Evolutionary conservation across 2,113 vertebrate genomes (phyloP).

Genomic region (Neoarius graeffei): DNA sequence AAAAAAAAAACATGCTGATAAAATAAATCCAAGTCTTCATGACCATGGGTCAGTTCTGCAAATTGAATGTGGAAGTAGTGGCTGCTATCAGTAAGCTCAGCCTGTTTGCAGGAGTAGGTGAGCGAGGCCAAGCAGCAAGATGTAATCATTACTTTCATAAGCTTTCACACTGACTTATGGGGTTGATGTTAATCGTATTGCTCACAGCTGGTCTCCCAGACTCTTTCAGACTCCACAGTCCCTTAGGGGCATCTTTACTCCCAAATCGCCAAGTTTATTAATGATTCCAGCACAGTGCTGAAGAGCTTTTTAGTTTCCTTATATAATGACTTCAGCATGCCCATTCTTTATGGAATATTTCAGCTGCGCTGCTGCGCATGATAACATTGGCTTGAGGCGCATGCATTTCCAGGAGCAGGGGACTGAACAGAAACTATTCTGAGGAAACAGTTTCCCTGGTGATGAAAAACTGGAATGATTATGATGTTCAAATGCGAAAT

Average conservation of each 20-base stretch:
- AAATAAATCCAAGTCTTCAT: conserved; percentile 3
- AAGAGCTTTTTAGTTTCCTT: not conserved
- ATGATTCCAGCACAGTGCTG: not conserved
- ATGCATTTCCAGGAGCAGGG: conserved; percentile 39
- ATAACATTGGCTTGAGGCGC: conserved; percentile 40
- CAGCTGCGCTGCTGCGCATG: conserved; percentile 21
- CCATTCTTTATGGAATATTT: conserved; percentile 29
- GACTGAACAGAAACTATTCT: conserved; percentile 24
- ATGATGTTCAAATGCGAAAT: not conserved
- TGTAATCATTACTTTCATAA: conserved; percentile 35
- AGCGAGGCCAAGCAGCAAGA: conserved; percentile 17
- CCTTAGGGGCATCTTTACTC: conserved; percentile 1
- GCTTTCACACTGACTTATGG: conserved; percentile 24
- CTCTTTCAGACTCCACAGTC: conserved; percentile 14
- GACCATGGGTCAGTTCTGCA: conserved; percentile 6
- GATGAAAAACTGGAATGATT: conserved; percentile 2
- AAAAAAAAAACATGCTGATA: not conserved
- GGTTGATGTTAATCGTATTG: conserved; percentile 39
- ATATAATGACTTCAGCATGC: conserved; percentile 18
- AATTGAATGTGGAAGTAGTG: not conserved
- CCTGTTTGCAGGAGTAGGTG: conserved; percentile 16
- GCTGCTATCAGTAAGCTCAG: conserved; percentile 14
- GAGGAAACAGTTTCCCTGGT: conserved; percentile 30
- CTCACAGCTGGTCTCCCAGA: conserved; percentile 19
- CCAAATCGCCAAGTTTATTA: conserved; percentile 28